These are phyloP conservation scores for Tokudaia muenninki DNA, from an alignment of 2,797 vertebrate species.

Conservation along the genomic window DNA sequence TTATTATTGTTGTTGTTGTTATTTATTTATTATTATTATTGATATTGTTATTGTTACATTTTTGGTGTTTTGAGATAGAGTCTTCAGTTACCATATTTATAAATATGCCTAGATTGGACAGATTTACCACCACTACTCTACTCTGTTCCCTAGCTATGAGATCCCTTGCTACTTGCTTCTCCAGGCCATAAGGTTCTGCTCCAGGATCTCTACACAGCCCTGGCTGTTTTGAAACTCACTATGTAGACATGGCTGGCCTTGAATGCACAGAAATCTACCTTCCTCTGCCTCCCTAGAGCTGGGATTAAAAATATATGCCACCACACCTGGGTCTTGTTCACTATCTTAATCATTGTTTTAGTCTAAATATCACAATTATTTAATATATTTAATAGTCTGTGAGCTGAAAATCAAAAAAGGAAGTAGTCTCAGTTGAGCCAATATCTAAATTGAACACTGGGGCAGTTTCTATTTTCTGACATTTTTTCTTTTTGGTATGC, in stretches of 20 bases:
- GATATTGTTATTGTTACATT: background rate
- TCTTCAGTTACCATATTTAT: background rate
- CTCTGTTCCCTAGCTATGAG: background rate
- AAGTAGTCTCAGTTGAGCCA: background rate
- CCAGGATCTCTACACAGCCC: background rate
- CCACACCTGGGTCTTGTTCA: background rate
- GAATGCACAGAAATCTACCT: background rate
- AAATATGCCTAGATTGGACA: background rate
- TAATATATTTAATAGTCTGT: background rate
- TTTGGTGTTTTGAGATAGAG: background rate
- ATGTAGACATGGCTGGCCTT: background rate
- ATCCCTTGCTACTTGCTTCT: background rate
- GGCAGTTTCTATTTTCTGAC: background rate
- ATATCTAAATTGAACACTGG: background rate
- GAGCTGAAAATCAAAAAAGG: constrained; percentile 20
- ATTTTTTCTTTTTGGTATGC: background rate
- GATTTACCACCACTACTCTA: background rate
- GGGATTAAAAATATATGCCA: background rate
- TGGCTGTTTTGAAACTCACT: background rate
- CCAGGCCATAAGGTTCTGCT: background rate
- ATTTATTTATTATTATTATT: background rate
- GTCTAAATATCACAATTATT: constrained; percentile 38
- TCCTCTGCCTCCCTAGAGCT: background rate
- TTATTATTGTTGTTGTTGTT: background rate
- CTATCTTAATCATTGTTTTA: background rate